A percentile compares a stretch with the other conserved stretches of the same genome.
Conservation (phyloP, 2,888 invertebrate genomes). For the Alviniconcha strummeri region DNA sequence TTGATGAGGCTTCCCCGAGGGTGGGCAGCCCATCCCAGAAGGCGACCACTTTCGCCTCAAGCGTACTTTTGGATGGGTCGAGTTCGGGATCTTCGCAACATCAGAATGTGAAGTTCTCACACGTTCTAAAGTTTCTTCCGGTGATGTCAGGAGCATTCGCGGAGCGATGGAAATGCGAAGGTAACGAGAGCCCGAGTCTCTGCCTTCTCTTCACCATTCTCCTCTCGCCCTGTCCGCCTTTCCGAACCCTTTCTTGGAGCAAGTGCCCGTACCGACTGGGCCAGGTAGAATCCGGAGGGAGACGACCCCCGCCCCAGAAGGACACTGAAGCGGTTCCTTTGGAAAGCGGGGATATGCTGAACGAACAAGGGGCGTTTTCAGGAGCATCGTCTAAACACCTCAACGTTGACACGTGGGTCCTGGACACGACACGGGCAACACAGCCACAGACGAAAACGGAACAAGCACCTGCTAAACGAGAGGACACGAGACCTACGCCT, state of each 20-base stretch:
- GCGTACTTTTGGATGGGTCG: not conserved
- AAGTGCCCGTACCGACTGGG: conserved; percentile 30
- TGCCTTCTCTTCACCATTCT: conserved; percentile 36
- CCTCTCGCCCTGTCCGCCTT: conserved; percentile 45
- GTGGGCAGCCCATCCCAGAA: not conserved
- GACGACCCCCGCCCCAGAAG: too few species aligned
- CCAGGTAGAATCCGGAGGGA: not conserved
- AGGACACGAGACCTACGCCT: too few species aligned
- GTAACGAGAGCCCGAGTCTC: conserved; percentile 20
- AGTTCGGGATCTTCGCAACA: not conserved
- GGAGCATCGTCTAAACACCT: not conserved
- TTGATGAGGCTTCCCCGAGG: not conserved
- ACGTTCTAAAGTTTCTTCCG: conserved; percentile 16
- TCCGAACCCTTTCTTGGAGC: conserved; percentile 39
- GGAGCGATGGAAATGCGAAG: conserved; percentile 30
- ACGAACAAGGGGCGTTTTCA: not conserved
- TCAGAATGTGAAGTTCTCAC: not conserved
- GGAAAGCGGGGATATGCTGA: not conserved
- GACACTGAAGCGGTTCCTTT: too few species aligned
- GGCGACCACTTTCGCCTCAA: too few species aligned
- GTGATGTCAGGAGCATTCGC: not conserved
- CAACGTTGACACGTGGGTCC: not conserved
- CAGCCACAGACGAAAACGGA: too few species aligned
- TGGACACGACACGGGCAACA: not conserved
- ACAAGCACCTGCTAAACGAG: too few species aligned